Conservation (phyloP, 1,140 invertebrate species). For the Cotesia vestalis region DNA sequence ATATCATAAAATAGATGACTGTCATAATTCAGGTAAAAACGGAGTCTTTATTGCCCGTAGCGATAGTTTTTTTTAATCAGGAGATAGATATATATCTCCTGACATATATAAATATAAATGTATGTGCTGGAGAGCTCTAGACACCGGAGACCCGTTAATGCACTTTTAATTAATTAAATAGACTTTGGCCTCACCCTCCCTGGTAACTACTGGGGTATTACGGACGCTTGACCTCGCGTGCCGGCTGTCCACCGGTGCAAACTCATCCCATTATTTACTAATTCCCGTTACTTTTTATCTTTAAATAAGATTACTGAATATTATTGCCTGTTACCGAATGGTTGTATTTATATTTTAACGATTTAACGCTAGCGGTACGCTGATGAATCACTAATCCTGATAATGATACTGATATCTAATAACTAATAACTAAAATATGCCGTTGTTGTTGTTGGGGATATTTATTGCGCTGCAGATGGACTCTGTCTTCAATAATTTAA, state of each 20-base stretch:
- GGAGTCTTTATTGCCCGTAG: neutral
- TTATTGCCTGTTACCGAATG: neutral
- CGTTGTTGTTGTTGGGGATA: neutral
- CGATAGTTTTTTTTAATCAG: neutral
- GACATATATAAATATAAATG: no score
- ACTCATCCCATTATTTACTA: constrained; percentile 52
- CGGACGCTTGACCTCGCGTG: constrained; percentile 60
- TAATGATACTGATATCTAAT: no score
- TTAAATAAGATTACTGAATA: neutral
- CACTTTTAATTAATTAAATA: constrained; percentile 69
- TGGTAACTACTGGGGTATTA: constrained; percentile 43
- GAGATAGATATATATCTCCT: no score
- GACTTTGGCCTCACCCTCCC: constrained; percentile 48
- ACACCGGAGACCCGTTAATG: constrained; percentile 55
- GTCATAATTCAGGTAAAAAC: no score
- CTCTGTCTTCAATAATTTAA: constrained; percentile 32
- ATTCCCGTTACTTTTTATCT: neutral
- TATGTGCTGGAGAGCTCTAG: neutral
- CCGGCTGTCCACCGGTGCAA: constrained; percentile 59
- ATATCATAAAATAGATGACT: neutral
- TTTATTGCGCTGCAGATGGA: neutral
- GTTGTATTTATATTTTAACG: no score
- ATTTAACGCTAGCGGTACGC: no score
- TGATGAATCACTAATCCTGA: no score
- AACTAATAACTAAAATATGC: no score